Evolutionary conservation across 2,113 vertebrate genomes (phyloP).

Genomic region (Notothenia rossii): DNA sequence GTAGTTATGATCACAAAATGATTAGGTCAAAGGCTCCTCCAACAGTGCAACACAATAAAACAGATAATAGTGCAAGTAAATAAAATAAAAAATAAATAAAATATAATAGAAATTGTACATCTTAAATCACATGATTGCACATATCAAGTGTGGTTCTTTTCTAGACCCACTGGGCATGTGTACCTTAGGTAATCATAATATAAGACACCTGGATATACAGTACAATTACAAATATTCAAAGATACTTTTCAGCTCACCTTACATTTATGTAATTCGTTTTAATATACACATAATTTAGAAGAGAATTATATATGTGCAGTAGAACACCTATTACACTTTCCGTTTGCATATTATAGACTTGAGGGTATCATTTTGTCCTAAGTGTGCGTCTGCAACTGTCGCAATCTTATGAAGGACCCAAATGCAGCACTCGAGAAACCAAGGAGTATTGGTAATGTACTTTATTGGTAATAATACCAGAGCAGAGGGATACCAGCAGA

Average conservation of each 20-base stretch:
- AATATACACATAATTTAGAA: neutral
- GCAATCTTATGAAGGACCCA: no score
- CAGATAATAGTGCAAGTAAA: no score
- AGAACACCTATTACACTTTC: neutral
- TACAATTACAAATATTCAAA: neutral
- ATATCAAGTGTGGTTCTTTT: neutral
- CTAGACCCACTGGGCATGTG: neutral
- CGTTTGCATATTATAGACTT: neutral
- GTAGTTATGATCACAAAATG: no score
- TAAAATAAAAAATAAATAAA: no score
- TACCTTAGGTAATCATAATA: neutral
- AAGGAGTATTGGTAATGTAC: no score
- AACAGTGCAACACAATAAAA: no score
- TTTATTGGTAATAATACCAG: no score
- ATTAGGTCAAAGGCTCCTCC: no score
- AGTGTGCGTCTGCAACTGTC: neutral
- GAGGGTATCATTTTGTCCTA: neutral
- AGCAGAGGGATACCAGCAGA: no score
- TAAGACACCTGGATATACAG: neutral
- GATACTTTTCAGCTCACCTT: neutral
- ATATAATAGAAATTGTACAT: no score
- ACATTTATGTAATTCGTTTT: no score
- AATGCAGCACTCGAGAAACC: no score
- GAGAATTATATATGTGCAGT: neutral
- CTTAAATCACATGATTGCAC: neutral